These are phyloP conservation scores for Aptenodytes forsteri DNA, from an alignment of 2,113 vertebrate genomes.

Conservation along the genomic window DNA sequence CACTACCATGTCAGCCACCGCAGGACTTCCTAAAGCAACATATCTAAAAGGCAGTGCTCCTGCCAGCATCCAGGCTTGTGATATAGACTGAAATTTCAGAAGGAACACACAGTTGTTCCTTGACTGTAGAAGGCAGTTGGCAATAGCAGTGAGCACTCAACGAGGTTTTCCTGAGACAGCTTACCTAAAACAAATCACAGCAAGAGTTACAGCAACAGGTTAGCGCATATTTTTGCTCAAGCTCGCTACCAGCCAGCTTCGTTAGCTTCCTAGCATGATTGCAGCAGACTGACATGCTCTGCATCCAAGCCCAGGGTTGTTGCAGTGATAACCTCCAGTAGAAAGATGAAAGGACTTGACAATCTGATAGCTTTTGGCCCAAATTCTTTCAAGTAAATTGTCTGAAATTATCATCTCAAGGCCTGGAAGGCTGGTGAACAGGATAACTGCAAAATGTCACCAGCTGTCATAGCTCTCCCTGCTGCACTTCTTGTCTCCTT, in stretches of 20 bases:
- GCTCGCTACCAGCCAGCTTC: neutral
- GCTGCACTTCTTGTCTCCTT: neutral
- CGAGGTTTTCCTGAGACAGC: neutral
- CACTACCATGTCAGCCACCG: neutral
- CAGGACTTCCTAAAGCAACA: slow-evolving; percentile 38
- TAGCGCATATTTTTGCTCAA: neutral
- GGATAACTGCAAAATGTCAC: neutral
- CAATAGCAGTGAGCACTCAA: neutral
- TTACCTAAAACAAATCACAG: neutral
- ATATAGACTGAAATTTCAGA: neutral
- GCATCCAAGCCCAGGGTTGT: neutral
- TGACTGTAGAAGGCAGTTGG: neutral
- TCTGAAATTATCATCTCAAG: neutral
- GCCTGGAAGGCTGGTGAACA: neutral
- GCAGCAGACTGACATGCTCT: neutral
- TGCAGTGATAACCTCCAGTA: neutral
- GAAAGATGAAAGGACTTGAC: neutral
- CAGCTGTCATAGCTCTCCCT: neutral
- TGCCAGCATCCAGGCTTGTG: neutral
- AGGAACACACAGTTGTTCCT: neutral
- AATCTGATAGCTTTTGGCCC: neutral
- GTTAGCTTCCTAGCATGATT: neutral
- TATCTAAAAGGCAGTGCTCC: neutral
- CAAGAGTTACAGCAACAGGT: neutral
- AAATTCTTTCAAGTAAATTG: neutral